phyloP scores from a whole-genome alignment of 1,140 invertebrate genomes.

The Temnothorax curvispinosus region DNA sequence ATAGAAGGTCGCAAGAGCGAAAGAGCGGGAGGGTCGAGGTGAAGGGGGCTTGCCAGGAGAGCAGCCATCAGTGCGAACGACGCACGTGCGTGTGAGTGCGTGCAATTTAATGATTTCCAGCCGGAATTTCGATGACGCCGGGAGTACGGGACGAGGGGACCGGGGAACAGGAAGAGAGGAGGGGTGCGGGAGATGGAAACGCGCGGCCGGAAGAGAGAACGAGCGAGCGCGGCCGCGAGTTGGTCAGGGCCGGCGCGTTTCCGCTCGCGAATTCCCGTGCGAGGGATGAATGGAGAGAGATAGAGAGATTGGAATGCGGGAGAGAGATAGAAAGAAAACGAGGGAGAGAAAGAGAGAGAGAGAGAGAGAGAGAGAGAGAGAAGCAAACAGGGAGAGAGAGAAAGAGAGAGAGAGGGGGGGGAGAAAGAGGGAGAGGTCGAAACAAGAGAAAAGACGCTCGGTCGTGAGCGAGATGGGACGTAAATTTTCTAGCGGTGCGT shows the following conservation, averaged over 20 bases:
- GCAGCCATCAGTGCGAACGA: constrained; percentile 72
- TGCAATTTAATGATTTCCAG: constrained; percentile 77
- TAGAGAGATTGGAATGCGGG: not conserved
- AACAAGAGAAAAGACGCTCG: constrained; percentile 56
- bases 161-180: constrained; percentile 32
- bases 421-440: constrained; percentile 4
- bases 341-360: not conserved
- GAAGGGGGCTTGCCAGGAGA: constrained; percentile 50
- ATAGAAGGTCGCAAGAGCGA: constrained; percentile 28
- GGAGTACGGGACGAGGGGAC: constrained; percentile 25
- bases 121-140: constrained; percentile 85
- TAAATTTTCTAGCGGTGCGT: constrained; percentile 85
- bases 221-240: constrained; percentile 61
- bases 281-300: constrained; percentile 39
- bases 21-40: constrained; percentile 28
- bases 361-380: not conserved
- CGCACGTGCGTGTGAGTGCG: constrained; percentile 79
- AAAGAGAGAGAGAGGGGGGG: constrained; percentile 41
- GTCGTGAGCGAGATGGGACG: constrained; percentile 75
- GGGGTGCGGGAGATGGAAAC: constrained; percentile 2
- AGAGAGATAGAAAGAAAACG: constrained; percentile 20
- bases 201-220: constrained; percentile 21
- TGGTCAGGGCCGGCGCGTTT: constrained; percentile 70
- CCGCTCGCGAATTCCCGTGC: constrained; percentile 67
- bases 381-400: not conserved